Percentiles rank a stretch among this genome's conserved stretches.
Conservation (phyloP, 1,140 invertebrate species). For the Neotoxoptera formosana region DNA sequence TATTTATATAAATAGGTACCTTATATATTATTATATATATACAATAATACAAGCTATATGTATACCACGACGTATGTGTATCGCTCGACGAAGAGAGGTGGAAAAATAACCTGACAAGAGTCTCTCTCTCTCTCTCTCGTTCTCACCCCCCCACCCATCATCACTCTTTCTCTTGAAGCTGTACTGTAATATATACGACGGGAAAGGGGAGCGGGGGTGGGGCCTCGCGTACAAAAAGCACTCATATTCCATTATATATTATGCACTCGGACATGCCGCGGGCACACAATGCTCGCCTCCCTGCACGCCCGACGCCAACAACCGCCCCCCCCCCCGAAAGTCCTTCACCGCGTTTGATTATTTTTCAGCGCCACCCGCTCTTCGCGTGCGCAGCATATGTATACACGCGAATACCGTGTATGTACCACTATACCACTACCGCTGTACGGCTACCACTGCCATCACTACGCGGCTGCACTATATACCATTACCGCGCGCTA, state of each 20-base stretch:
- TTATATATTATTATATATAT: background rate
- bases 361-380: slow-evolving; percentile 38
- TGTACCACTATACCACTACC: background rate
- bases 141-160: background rate
- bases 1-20: background rate
- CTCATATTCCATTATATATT: slow-evolving; percentile 54
- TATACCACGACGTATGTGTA: background rate
- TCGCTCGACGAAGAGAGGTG: background rate
- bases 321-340: background rate
- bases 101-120: slow-evolving; percentile 37
- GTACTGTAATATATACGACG: slow-evolving; percentile 16
- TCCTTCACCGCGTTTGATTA: slow-evolving; percentile 38
- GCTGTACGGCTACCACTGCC: background rate
- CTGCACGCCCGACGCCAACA: background rate
- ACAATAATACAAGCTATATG: no score
- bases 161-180: background rate
- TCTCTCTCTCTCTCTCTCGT: background rate
- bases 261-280: slow-evolving; percentile 35
- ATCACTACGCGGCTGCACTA: background rate
- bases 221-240: slow-evolving; percentile 30
- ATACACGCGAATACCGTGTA: background rate
- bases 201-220: background rate
- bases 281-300: background rate
- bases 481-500: background rate
- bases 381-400: background rate